Percentiles rank a stretch among this genome's conserved stretches.
phyloP scores from a whole-genome alignment of 2,113 vertebrate species.

The Maccullochella peelii region DNA sequence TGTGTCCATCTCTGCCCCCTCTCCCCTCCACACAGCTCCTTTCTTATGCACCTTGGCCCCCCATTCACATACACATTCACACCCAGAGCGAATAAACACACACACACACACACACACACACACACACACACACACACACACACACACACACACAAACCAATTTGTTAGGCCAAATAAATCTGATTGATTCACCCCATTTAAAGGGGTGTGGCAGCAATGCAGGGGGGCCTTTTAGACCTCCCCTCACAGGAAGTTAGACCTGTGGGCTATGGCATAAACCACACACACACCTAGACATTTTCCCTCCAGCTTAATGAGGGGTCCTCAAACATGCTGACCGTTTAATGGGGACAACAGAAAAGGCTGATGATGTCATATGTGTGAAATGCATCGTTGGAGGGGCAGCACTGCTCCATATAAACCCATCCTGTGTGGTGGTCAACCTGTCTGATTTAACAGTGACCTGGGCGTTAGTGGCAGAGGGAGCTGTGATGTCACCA shows the following conservation, averaged over 20 bases:
- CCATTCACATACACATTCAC: constrained; percentile 57
- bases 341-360: constrained; percentile 59
- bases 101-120: constrained; percentile 54
- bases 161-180: constrained; percentile 78
- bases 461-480: constrained; percentile 25
- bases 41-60: constrained; percentile 71
- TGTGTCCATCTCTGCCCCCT: constrained; percentile 62
- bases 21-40: constrained; percentile 43
- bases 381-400: constrained; percentile 33
- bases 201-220: constrained; percentile 57
- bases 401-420: constrained; percentile 32
- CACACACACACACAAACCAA: constrained; percentile 53
- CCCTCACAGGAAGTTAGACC: constrained; percentile 74
- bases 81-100: constrained; percentile 38
- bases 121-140: constrained; percentile 59
- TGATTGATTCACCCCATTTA: constrained; percentile 79
- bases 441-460: constrained; percentile 60
- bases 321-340: constrained; percentile 32
- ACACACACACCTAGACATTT: constrained; percentile 29
- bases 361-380: constrained; percentile 68
- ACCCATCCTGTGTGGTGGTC: constrained; percentile 29
- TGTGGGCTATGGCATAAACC: constrained; percentile 31
- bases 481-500: constrained; percentile 68
- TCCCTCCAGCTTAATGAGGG: constrained; percentile 32
- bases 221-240: constrained; percentile 59